Base-by-base conservation (phyloP, 64 coral and sea anemone genomes). In the Astreopora myriophthalma region DNA sequence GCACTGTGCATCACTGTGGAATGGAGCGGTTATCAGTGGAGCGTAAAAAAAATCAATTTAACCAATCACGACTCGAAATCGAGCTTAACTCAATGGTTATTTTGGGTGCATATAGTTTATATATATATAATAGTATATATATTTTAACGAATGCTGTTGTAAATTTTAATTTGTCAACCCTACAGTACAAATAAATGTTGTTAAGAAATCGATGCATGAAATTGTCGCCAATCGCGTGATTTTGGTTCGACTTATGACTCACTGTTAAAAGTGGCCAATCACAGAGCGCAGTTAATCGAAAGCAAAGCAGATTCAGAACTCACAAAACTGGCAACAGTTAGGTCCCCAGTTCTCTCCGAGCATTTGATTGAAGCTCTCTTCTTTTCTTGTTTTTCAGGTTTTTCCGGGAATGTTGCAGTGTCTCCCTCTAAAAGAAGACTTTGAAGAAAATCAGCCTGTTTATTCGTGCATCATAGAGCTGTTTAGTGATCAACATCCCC, bases 391-490 rank as follows among this genome's bases (percentile, higher is more conserved):
- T 37, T 85, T 89, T 63, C 17, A 98, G 96, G 93, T 95, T 31
- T 98, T 98, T 27, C 93, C 96, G 0, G 86, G 92, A 29, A 11
- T 98, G 8, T 69, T 98, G 14, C 96, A 95, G 65, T 95, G 96
- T 62, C 84, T 99, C 16, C 94, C 94, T 3, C 76, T 99, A 19
- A 99, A 96, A 65, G 90, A 95, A 31, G 97, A 99, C 67, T 99
- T 99, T 20, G 94, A 99, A 34, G 97, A 99, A 32, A 99, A 99
- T 68, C 52, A 91, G 29, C 85, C 97, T 35, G 94, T 99, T 20
- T 99, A 99, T 86, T 95, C 97, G 5, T 99, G 97, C 76, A 93
- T 96, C 36, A 95, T 99, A 30, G 94, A 99, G 69, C 61, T 99
- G 31, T 99, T 99, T 60, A 99, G 94, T 26, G 94, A 93, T 44